Conservation (phyloP, 2,113 vertebrate genomes). For the Vimba vimba region DNA sequence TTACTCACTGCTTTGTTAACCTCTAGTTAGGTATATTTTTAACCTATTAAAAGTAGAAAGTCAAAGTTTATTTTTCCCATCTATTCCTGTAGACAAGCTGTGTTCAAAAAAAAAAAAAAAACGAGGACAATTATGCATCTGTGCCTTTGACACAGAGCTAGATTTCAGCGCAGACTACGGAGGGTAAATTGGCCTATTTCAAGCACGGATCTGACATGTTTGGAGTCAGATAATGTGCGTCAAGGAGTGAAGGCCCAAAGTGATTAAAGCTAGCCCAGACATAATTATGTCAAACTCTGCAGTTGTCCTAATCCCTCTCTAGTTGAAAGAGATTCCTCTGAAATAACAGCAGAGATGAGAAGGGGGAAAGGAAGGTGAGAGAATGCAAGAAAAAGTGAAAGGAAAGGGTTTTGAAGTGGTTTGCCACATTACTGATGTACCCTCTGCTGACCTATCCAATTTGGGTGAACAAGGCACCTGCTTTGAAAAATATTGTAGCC, state of each 20-base stretch:
- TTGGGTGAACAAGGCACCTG: conserved; percentile 52
- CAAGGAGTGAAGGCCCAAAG: conserved; percentile 73
- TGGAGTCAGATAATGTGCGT: conserved; percentile 78
- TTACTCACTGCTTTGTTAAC: conserved; percentile 53
- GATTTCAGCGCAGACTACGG: conserved; percentile 63
- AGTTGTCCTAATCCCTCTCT: conserved; percentile 73
- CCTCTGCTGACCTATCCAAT: conserved; percentile 67
- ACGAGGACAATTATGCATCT: conserved; percentile 49
- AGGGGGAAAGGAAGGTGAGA: conserved; percentile 49
- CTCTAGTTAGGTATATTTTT: conserved; percentile 47
- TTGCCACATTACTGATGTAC: conserved; percentile 66
- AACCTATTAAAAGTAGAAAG: conserved; percentile 57
- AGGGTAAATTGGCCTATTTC: conserved; percentile 77
- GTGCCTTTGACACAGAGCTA: conserved; percentile 60
- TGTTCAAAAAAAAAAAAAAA: conserved; percentile 50
- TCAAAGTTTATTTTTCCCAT: conserved; percentile 43
- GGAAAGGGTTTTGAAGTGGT: conserved; percentile 69
- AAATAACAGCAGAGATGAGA: conserved; percentile 64
- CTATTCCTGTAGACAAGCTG: conserved; percentile 45
- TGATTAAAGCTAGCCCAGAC: conserved; percentile 79
- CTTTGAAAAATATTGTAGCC: conserved; percentile 49
- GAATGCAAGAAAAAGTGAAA: conserved; percentile 54
- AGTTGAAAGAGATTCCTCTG: conserved; percentile 79
- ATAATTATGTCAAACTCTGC: conserved; percentile 78
- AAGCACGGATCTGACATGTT: conserved; percentile 70